Conservation (phyloP, 2,888 invertebrate genomes). For the Perithous albicinctus region DNA sequence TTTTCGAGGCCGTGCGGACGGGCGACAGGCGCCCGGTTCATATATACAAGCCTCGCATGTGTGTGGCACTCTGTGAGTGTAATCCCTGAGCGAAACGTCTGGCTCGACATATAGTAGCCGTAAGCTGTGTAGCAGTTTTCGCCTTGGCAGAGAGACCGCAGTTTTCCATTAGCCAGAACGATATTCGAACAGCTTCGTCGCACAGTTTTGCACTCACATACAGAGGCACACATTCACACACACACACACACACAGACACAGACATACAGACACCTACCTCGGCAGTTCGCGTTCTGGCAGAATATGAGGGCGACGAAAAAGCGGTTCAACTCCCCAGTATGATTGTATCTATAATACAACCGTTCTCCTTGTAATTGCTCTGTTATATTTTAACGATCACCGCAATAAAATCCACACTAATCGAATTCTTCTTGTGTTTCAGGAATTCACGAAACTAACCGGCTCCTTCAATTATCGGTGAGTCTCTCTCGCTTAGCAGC, state of each 20-base stretch:
- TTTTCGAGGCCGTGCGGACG: constrained; percentile 28
- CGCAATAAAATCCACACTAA: constrained; percentile 6
- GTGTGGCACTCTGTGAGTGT: constrained; percentile 9
- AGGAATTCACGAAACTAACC: constrained; percentile 16
- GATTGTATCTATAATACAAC: background rate
- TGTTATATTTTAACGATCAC: constrained; percentile 3
- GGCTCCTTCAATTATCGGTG: constrained; percentile 22
- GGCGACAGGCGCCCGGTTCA: constrained; percentile 1
- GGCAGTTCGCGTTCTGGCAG: constrained; percentile 3
- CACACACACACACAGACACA: too few species aligned
- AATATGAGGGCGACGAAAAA: background rate
- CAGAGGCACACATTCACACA: too few species aligned
- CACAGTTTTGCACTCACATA: background rate
- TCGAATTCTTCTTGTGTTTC: constrained; percentile 23
- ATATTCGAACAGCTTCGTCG: constrained; percentile 36
- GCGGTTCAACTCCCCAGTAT: background rate
- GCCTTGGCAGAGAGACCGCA: constrained; percentile 40
- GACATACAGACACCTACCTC: background rate
- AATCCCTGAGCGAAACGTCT: constrained; percentile 40
- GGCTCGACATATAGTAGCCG: constrained; percentile 6
- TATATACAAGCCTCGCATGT: too few species aligned
- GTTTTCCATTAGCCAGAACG: constrained; percentile 42
- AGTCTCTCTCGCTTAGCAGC: background rate
- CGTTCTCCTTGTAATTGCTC: background rate
- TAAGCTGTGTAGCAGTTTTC: constrained; percentile 40